Evolutionary conservation across 2,888 invertebrate species (phyloP).

Genomic region (Phytoseiulus persimilis): DNA sequence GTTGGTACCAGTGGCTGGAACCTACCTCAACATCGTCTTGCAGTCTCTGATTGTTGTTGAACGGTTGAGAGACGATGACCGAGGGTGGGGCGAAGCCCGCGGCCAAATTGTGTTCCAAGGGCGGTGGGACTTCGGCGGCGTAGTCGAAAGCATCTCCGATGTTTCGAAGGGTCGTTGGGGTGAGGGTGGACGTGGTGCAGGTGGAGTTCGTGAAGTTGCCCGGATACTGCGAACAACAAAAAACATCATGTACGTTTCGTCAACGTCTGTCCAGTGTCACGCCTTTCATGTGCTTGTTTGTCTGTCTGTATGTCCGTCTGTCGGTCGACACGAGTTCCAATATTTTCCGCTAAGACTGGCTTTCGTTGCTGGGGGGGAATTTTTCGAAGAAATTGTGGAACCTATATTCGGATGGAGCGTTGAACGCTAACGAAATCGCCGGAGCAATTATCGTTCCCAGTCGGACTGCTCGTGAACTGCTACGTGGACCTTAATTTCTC

Average conservation of each 20-base stretch:
- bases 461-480: too few relatives aligned
- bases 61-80: neutral
- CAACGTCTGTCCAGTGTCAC: neutral
- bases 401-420: too few relatives aligned
- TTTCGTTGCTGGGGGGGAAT: too few relatives aligned
- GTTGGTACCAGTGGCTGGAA: too few relatives aligned
- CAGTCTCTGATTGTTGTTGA: neutral
- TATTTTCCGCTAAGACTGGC: too few relatives aligned
- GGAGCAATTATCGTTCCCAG: too few relatives aligned
- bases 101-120: constrained; percentile 28
- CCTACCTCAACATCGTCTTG: neutral
- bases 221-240: neutral
- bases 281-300: too few relatives aligned
- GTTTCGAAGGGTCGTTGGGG: constrained; percentile 79
- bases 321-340: too few relatives aligned
- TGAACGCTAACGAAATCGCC: too few relatives aligned
- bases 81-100: constrained; percentile 32
- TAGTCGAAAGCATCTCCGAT: constrained; percentile 75
- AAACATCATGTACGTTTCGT: neutral
- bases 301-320: too few relatives aligned
- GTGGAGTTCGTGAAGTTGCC: constrained; percentile 63
- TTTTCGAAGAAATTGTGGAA: too few relatives aligned
- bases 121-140: constrained; percentile 6
- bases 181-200: constrained; percentile 82
- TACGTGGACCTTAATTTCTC: too few relatives aligned